Percentiles rank a stretch among this genome's conserved stretches.
These are phyloP conservation scores for Tetramorium alpestre DNA, from an alignment of 1,140 invertebrate genomes.

Conservation along the genomic window DNA sequence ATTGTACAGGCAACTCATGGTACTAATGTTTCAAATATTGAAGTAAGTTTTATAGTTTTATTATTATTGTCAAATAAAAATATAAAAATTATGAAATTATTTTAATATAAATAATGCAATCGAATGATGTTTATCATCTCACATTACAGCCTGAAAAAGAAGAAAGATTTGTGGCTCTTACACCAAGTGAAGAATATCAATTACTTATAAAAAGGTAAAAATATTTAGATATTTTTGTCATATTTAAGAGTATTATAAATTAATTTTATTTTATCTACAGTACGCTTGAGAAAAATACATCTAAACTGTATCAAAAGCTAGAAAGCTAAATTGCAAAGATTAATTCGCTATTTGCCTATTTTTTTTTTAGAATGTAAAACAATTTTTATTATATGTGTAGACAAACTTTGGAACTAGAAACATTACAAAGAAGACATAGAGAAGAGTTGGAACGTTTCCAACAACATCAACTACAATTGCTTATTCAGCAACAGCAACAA, in stretches of 20 bases:
- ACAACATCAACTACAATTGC: conserved; percentile 83
- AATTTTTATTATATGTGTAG: conserved; percentile 65
- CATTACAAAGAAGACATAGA: conserved; percentile 83
- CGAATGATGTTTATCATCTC: conserved; percentile 36
- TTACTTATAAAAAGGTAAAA: conserved; percentile 84
- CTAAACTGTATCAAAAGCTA: not conserved
- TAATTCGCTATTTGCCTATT: not conserved
- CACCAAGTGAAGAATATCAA: conserved; percentile 84
- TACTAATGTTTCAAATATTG: conserved; percentile 65
- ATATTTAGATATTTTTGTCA: not conserved
- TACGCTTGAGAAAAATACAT: not conserved
- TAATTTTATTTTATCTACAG: not conserved
- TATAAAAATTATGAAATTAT: conserved; percentile 13
- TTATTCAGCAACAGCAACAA: conserved; percentile 84
- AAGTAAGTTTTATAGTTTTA: conserved; percentile 74
- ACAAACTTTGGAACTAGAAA: conserved; percentile 84
- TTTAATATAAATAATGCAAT: conserved; percentile 5
- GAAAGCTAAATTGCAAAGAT: not conserved
- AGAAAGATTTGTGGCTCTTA: conserved; percentile 79
- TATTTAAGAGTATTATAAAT: not conserved
- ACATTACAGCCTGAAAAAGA: conserved; percentile 80
- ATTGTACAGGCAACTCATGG: conserved; percentile 66
- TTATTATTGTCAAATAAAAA: conserved; percentile 10
- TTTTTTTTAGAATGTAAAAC: conserved; percentile 2
- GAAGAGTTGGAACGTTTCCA: conserved; percentile 84